A percentile compares a stretch with the other conserved stretches of the same genome.
Evolutionary conservation across 2,888 invertebrate species (phyloP).

Genomic region (Chorisops tibialis): DNA sequence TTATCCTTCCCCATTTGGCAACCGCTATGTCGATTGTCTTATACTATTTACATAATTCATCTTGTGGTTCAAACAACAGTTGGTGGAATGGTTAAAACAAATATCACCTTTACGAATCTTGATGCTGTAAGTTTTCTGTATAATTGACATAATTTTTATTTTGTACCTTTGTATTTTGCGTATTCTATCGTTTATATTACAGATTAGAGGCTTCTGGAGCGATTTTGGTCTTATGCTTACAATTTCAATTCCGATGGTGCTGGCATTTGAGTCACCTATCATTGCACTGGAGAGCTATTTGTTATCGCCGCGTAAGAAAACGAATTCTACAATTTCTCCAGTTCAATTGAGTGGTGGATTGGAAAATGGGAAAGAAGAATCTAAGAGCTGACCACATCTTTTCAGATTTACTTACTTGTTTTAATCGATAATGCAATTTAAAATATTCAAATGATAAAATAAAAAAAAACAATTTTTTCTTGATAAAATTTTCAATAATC

Average conservation of each 20-base stretch:
- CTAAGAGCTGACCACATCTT: no score
- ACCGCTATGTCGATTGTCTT: slow-evolving; percentile 35
- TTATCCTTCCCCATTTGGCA: slow-evolving; percentile 36
- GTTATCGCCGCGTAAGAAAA: slow-evolving; percentile 36
- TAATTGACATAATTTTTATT: slow-evolving; percentile 22
- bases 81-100: slow-evolving; percentile 26
- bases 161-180: background rate
- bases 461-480: no score
- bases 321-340: no score
- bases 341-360: no score
- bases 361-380: no score
- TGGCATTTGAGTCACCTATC: slow-evolving; percentile 55
- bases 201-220: slow-evolving; percentile 52
- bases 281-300: slow-evolving; percentile 52
- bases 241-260: slow-evolving; percentile 49
- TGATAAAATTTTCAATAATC: no score
- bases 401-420: no score
- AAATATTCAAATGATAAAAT: no score
- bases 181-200: slow-evolving; percentile 32
- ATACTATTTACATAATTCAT: slow-evolving; percentile 36
- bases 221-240: slow-evolving; percentile 50
- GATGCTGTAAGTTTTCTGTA: slow-evolving; percentile 28
- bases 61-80: slow-evolving; percentile 31
- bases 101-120: slow-evolving; percentile 30
- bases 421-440: no score